Conservation (phyloP, 2,888 invertebrate genomes). For the Schizaphis graminum region DNA sequence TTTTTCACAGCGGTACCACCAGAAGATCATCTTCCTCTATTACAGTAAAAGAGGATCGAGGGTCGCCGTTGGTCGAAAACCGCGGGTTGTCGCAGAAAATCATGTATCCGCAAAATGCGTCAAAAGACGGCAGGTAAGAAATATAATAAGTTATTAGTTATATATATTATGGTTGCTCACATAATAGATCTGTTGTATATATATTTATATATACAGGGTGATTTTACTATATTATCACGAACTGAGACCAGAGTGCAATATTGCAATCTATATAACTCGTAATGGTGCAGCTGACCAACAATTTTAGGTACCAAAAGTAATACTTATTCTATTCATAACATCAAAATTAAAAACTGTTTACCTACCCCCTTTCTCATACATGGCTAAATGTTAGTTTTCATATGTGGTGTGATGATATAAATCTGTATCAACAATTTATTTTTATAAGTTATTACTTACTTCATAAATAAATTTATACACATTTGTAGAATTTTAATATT, state of each 20-base stretch:
- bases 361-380: not conserved
- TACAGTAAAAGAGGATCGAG: not conserved
- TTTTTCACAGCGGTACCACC: not conserved
- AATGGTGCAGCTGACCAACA: not conserved
- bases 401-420: not conserved
- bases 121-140: slow-evolving; percentile 60
- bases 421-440: not conserved
- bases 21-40: not conserved
- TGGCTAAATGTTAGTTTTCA: not conserved
- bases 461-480: not conserved
- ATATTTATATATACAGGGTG: not conserved
- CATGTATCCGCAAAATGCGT: slow-evolving; percentile 49
- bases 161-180: too few relatives aligned
- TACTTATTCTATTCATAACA: not conserved
- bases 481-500: not conserved
- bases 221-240: not conserved
- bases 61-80: not conserved
- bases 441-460: not conserved
- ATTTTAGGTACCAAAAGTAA: too few relatives aligned
- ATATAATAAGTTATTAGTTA: not conserved
- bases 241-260: not conserved
- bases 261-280: not conserved
- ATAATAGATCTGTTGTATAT: too few relatives aligned
- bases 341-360: not conserved
- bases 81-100: slow-evolving; percentile 34